Base-by-base conservation (phyloP, 2,113 vertebrate genomes). In the Tursiops truncatus region DNA sequence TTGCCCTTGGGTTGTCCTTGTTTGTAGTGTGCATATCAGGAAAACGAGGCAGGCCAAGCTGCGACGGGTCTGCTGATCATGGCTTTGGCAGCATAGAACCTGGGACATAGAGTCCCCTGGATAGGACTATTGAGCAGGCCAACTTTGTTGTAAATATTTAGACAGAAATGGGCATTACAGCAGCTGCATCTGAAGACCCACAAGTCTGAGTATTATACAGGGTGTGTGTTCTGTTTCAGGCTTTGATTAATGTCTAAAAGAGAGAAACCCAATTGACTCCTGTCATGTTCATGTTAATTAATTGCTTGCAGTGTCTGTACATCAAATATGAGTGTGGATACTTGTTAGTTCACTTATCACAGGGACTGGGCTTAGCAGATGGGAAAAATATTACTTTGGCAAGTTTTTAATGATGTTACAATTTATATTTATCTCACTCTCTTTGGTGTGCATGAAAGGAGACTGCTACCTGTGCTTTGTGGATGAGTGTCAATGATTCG, bases 391-490 rank as follows among this genome's bases (percentile, higher is more conserved):
- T 98, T 98, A 97, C 98, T 98, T 98, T 98, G 98, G 98, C 98
- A 94, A 98, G 86, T 97, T 98, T 98, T 98, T 98, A 97, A 95
- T 98, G 97, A 97, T 94, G 98, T 89, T 96, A 96, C 63, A 89
- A 97, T 97, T 98, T 99, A 99, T 99, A 99, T 99, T 98, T 99
- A 93, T 98, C 98, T 98, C 65, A 18, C 17, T 89, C 92, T 92
- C 97, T 98, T 98, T 98, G 98, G 98, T 98, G 97, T 97, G 80
- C 81, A 28, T 94, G 85, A 98, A 97, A 98, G 97, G 96, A 98
- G 96, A 77, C 96, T 98, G 96, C 97, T 98, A 99, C 99, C 99
- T 99, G 99, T 97, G 98, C 98, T 98, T 98, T 97, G 98, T 98
- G 98, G 98, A 98, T 98, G 98, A 98, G 97, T 98, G 98, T 98